Base-by-base conservation (phyloP, 1,140 invertebrate genomes). In the honey bee (Apis mellifera) region DNA sequence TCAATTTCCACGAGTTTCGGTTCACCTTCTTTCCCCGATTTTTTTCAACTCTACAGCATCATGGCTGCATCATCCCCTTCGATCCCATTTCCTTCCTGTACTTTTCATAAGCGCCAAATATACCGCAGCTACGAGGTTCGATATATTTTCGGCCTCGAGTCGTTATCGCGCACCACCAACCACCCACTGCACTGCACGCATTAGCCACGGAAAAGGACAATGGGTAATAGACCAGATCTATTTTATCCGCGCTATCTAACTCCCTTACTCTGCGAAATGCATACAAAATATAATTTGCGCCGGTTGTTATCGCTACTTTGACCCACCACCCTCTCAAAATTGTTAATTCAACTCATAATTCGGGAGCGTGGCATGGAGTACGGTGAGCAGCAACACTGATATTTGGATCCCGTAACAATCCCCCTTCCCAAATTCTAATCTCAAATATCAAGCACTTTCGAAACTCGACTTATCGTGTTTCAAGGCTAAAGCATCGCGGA, bases 61-160 rank as follows among this genome's bases (percentile, higher is more conserved):
- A 42, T 70, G 2, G 0, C 12, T 5, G 57, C 42, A 7, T 2
- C 23, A n/a, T 21, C 54, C 77, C 26, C 54, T 26, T 17, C 13
- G 17, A 13, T 73, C 32, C 50, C 26, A 73, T 80, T 80, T 64
- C 59, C n/a, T 70, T 21, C 52, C 54, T 60, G 13, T 78, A 71
- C n/a, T 71, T 71, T 71, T 71, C 66, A 52, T 70, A 60, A 78
- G 54, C 55, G 12, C 57, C 76, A 59, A 78, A 59, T 48, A 23
- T 57, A 69, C 23, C 11, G 8, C 23, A 23, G 42, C 54, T 21
- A 60, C 66, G 42, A 59, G 32, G 55, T 52, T 55, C 42, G 17
- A 70, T 70, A 69, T 78, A 60, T 78, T 60, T 23, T 13, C n/a
- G 9, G 76, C 23, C 42, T 52, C 55, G 15, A 76, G n/a, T 21